phyloP scores from a whole-genome alignment of 23 tunicate genomes.

The Diplosoma virens region DNA sequence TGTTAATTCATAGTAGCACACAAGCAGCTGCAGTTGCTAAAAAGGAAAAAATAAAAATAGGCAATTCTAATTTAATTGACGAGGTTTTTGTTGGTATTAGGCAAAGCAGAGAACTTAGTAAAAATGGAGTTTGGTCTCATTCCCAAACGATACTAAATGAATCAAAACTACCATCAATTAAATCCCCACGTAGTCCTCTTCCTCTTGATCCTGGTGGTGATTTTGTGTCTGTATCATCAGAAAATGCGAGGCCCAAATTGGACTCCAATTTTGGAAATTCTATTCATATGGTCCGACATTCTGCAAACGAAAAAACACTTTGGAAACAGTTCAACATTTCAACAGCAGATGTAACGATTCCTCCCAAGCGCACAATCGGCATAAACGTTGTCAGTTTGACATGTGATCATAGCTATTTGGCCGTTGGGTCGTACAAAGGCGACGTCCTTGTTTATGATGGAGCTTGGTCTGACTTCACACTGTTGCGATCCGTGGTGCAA shows the following conservation, averaged over 20 bases:
- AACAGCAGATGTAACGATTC: constrained; percentile 29
- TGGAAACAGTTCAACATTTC: constrained; percentile 31
- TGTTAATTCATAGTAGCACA: constrained; percentile 21
- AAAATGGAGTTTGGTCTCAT: constrained; percentile 52
- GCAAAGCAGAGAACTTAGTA: constrained; percentile 10
- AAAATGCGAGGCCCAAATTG: constrained; percentile 28
- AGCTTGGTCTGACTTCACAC: constrained; percentile 40
- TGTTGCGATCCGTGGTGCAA: constrained; percentile 45
- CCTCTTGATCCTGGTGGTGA: constrained; percentile 49
- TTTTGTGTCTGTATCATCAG: constrained; percentile 40
- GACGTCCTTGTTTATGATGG: constrained; percentile 71
- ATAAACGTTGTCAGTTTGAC: constrained; percentile 34
- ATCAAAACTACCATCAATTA: not conserved
- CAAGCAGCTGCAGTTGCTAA: constrained; percentile 14
- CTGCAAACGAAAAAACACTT: constrained; percentile 20
- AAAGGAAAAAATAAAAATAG: constrained; percentile 2
- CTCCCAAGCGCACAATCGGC: constrained; percentile 27
- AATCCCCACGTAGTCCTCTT: not conserved
- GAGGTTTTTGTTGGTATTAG: constrained; percentile 35
- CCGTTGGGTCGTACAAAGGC: constrained; percentile 66
- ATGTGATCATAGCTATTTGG: constrained; percentile 33
- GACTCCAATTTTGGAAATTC: constrained; percentile 27
- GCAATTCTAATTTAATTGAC: constrained; percentile 25
- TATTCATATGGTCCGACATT: constrained; percentile 11
- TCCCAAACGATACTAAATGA: constrained; percentile 29